Evolutionary conservation across 2,888 invertebrate species (phyloP), one percentile per base, ranked within the genome.

Genomic region (Papilio gigon): DNA sequence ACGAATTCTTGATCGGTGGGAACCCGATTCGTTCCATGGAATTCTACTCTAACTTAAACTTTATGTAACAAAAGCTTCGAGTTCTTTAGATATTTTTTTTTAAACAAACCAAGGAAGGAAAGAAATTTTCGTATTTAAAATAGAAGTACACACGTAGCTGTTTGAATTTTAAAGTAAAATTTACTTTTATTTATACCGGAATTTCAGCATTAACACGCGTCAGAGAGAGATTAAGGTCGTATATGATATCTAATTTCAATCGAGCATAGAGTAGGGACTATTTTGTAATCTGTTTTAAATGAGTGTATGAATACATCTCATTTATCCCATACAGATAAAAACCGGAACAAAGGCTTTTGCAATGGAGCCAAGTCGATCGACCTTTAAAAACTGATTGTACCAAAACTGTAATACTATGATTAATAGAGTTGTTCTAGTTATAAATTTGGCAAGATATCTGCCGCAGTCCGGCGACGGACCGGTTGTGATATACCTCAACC

Each of bases 401-500:
- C 56, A 62, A 62, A 62, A 56, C 47, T 27, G 59, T 61, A 53
- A 53, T 53, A 50, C 22, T 30, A 65, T 61, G 65, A 65, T 61
- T 61, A 69, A 69, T 69, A 61, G 69, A 61, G 20, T 22, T 65
- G 65, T 69, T 61, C 69, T 30, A 58, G 50, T 47, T 58, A 42
- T 53, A 56, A 50, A 42, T 64, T 68, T 64, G 67, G 66, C 60
- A 70, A 70, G 61, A 72, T 59, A 63, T 60, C 58, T 40, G 35
- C 53, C n/a, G 42, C 64, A 67, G 50, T 53, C 27, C 44, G 50
- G 71, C 66, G 69, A 71, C 62, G 65, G 74, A 78, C 79, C 74
- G 75, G 79, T 78, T 76, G 76, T 76, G 75, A 77, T 76, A 77
- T 78, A 77, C 77, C 73, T 40, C 72, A 70, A 73, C 69, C 71